Conservation (phyloP, 2,797 vertebrate species). For the Periophthalmus magnuspinnatus region DNA sequence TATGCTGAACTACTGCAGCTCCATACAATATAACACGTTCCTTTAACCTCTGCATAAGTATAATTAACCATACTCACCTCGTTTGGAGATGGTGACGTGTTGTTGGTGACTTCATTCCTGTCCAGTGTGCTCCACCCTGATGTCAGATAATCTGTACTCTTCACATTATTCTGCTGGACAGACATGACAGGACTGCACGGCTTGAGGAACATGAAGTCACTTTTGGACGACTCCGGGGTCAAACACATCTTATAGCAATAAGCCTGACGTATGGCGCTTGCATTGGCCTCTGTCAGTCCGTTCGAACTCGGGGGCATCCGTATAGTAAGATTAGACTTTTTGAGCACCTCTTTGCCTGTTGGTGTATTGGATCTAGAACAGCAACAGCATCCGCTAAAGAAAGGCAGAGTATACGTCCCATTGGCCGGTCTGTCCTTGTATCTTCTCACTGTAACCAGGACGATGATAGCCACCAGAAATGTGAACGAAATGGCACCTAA, state of each 20-base stretch:
- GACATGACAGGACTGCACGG: constrained; percentile 77
- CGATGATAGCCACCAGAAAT: constrained; percentile 86
- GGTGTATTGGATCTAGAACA: constrained; percentile 59
- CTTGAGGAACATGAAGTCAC: constrained; percentile 91
- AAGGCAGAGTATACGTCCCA: constrained; percentile 59
- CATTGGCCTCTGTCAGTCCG: constrained; percentile 61
- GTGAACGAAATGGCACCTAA: constrained; percentile 85
- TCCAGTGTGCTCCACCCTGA: constrained; percentile 68
- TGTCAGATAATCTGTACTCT: constrained; percentile 70
- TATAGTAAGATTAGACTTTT: constrained; percentile 77
- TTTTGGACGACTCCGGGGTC: constrained; percentile 85
- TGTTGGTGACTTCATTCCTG: constrained; percentile 51
- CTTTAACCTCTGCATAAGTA: not conserved
- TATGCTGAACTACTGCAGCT: too few relatives aligned
- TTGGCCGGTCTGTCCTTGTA: constrained; percentile 67
- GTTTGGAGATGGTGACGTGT: constrained; percentile 72
- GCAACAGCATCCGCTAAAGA: constrained; percentile 59
- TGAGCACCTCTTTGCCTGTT: constrained; percentile 69
- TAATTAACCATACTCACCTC: constrained; percentile 66
- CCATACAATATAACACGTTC: too few relatives aligned
- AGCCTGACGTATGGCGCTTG: constrained; percentile 71
- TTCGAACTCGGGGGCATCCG: constrained; percentile 68
- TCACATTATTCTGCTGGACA: constrained; percentile 77
- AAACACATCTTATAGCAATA: constrained; percentile 90
- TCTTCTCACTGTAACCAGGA: constrained; percentile 81